Evolutionary conservation across 2,888 invertebrate genomes (phyloP), one percentile per base, ranked within the genome.

Genomic region (Platycnemis pennipes): DNA sequence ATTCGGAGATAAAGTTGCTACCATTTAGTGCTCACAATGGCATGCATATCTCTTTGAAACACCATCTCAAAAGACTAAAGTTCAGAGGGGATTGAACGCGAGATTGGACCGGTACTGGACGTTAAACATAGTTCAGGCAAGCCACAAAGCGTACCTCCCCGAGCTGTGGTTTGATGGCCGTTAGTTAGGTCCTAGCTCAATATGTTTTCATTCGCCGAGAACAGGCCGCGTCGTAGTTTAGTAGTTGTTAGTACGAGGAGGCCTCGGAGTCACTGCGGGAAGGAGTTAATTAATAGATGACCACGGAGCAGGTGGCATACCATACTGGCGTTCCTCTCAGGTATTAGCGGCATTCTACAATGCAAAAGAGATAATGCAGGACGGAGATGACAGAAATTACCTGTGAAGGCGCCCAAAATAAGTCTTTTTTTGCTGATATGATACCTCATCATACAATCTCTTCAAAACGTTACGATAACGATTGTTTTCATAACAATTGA

Each of bases 261-360:
- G 37, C 77, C 31, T 37, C 37, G 2, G 31, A 77, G 31, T 37
- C 77, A 37, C 77, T 31, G 37, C 26, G 77, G 77, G 77, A 77
- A 37, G 37, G 37, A 77, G 37, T 77, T 77, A 77, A 77, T 77
- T 77, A 77, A 77, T 77, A 77, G 37, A 77, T 77, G 37, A 37
- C 37, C 77, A 77, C 31, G 8, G 77, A 77, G 77, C 77, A 77
- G 77, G 77, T 77, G 77, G 77, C 77, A 77, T 77, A 77, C 22
- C 31, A 77, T 37, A 77, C 37, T 37, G 1, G 11, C 13, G 31
- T 31, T 37, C 37, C 37, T 37, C 77, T 13, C 8, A 77, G 37
- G 37, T 11, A 77, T 77, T n/a, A 77, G 13, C 3, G 5, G 37
- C 37, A 11, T 37, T 16, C 31, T 26, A 2, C 77, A 77, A 37